phyloP scores from a whole-genome alignment of 2,797 vertebrate genomes.

The Centropyge bicolor region DNA sequence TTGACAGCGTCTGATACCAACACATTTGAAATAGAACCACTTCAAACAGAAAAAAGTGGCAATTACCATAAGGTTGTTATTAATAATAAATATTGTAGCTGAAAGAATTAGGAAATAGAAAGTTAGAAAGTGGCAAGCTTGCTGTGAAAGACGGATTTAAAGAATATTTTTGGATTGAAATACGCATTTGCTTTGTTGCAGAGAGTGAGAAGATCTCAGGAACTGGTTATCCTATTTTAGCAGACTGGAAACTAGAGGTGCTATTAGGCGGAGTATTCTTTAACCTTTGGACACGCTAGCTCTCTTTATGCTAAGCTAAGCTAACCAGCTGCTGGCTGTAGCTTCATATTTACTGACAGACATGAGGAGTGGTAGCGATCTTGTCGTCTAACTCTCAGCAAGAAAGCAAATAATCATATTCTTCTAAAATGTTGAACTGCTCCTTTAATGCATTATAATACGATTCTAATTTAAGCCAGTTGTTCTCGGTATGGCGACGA shows the following conservation, averaged over 20 bases:
- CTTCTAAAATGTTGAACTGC: conserved; percentile 15
- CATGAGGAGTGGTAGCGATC: not conserved
- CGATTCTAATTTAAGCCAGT: conserved; percentile 2
- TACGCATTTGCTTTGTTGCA: not conserved
- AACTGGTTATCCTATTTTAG: conserved; percentile 8
- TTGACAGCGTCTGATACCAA: conserved; percentile 16
- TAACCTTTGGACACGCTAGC: not conserved
- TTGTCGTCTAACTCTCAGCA: not conserved
- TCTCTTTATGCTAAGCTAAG: conserved; percentile 3
- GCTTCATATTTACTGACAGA: conserved; percentile 3
- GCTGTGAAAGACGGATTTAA: conserved; percentile 1
- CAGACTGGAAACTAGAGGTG: not conserved
- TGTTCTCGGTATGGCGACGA: conserved; percentile 3
- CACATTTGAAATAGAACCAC: not conserved
- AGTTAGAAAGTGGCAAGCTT: not conserved
- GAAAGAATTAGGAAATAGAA: conserved; percentile 5
- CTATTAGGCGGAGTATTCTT: not conserved
- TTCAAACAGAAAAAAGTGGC: not conserved
- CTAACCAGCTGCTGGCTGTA: not conserved
- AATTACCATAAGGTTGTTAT: not conserved
- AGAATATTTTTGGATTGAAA: not conserved
- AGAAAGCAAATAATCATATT: not conserved
- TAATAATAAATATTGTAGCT: not conserved
- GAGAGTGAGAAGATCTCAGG: not conserved
- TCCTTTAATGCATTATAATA: conserved; percentile 13